Evolutionary conservation across 1,140 invertebrate species (phyloP).

Genomic region (Periplaneta americana): DNA sequence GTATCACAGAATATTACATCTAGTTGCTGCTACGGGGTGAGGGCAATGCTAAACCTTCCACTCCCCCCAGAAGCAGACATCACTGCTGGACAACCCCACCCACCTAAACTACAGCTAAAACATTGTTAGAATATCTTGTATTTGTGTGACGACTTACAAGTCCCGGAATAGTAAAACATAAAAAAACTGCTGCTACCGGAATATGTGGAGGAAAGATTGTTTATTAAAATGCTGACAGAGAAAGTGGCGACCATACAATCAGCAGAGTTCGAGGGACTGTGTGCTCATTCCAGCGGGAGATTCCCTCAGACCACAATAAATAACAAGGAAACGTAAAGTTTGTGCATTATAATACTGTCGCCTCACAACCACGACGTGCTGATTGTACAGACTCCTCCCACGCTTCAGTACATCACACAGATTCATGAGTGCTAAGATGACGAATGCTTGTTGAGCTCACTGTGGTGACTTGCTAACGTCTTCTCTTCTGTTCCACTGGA

Average conservation of each 20-base stretch:
- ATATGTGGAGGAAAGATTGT: not conserved
- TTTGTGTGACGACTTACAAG: not conserved
- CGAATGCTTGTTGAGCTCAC: not conserved
- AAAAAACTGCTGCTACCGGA: not conserved
- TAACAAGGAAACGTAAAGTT: no score
- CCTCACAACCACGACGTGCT: not conserved
- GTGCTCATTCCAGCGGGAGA: no score
- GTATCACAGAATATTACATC: slow-evolving; percentile 15
- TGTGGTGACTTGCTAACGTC: not conserved
- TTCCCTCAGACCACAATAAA: no score
- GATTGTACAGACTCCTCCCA: not conserved
- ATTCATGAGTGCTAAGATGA: slow-evolving; percentile 1
- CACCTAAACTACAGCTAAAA: not conserved
- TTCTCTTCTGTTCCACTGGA: not conserved
- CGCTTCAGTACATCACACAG: not conserved
- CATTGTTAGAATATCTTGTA: not conserved
- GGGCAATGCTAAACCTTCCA: not conserved
- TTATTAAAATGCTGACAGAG: not conserved
- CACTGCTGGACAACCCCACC: not conserved
- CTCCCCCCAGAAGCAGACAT: not conserved
- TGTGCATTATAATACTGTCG: not conserved
- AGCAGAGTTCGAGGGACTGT: no score
- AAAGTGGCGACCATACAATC: not conserved
- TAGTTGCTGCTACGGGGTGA: not conserved
- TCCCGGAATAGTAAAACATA: not conserved